These are phyloP conservation scores for Schizopygopsis malacanthus DNA, from an alignment of 2,797 vertebrate species.

Conservation along the genomic window DNA sequence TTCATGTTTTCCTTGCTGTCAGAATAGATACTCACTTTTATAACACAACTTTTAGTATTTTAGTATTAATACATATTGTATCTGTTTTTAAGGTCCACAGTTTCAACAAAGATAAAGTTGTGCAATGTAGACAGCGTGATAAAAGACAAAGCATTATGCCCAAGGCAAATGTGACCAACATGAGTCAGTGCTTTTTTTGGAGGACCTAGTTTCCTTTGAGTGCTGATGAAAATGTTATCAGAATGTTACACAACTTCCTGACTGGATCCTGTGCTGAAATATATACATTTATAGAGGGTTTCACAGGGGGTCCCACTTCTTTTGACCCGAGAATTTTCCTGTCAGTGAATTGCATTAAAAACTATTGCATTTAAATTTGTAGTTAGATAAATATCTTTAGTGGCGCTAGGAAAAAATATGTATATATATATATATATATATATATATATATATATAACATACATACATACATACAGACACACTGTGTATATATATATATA, in stretches of 20 bases:
- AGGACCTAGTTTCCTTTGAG: constrained; percentile 28
- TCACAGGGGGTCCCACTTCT: not conserved
- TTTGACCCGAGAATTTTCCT: not conserved
- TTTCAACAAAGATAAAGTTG: not conserved
- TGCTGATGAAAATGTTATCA: constrained; percentile 47
- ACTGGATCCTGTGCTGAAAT: constrained; percentile 9
- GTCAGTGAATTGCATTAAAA: no score
- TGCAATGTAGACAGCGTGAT: not conserved
- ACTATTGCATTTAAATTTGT: not conserved
- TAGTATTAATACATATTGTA: not conserved
- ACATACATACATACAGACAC: not conserved
- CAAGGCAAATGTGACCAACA: not conserved
- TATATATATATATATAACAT: no score
- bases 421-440: no score
- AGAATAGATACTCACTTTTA: not conserved
- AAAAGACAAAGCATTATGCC: not conserved
- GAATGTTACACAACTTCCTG: constrained; percentile 53
- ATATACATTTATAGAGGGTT: not conserved
- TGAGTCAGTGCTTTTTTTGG: not conserved
- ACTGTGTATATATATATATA: no score
- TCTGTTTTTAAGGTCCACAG: not conserved
- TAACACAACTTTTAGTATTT: not conserved
- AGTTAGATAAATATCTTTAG: not conserved
- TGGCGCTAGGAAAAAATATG: no score
- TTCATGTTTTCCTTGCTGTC: not conserved